These are phyloP conservation scores for Neodon shergylaensis DNA, from an alignment of 2,113 vertebrate genomes.

Conservation along the genomic window DNA sequence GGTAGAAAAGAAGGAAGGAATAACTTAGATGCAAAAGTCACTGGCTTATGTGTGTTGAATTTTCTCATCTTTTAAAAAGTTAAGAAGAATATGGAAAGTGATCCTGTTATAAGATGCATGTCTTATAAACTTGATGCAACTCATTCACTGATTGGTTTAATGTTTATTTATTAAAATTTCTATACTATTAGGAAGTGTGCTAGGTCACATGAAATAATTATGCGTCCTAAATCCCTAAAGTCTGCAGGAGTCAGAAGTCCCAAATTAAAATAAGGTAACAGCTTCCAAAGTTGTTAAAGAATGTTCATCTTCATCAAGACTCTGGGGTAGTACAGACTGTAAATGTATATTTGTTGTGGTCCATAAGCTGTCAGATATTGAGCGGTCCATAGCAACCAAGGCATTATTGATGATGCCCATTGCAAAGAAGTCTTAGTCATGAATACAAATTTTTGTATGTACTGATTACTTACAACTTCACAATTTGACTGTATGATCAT, in stretches of 20 bases:
- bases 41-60: neutral
- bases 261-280: neutral
- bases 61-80: neutral
- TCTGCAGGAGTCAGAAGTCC: neutral
- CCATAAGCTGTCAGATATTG: neutral
- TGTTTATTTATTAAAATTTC: neutral
- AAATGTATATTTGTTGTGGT: neutral
- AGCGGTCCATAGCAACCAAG: neutral
- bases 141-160: constrained; percentile 8
- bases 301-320: neutral
- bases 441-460: neutral
- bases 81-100: neutral
- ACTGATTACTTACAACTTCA: neutral
- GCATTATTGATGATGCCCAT: neutral
- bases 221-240: neutral
- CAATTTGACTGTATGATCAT: neutral
- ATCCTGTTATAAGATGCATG: neutral
- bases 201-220: neutral
- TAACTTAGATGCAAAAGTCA: neutral
- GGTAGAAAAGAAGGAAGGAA: neutral
- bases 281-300: neutral
- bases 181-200: neutral
- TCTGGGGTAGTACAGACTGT: neutral
- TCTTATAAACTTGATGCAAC: neutral
- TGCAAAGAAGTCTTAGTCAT: neutral